These are phyloP conservation scores for Conger conger DNA, from an alignment of 2,113 vertebrate species.

Conservation along the genomic window DNA sequence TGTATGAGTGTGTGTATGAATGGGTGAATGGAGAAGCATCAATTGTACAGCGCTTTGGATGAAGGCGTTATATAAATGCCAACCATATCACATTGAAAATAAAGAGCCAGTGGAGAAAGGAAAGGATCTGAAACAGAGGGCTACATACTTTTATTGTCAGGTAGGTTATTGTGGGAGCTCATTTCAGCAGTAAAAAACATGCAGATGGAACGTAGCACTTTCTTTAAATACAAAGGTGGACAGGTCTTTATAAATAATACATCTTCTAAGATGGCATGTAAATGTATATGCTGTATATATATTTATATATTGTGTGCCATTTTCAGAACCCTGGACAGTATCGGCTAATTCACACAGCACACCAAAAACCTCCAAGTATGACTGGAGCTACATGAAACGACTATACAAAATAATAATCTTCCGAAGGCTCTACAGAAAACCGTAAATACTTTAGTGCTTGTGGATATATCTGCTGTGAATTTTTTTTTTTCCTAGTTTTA, in stretches of 20 bases:
- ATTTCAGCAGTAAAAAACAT: conserved; percentile 83
- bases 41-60: no score
- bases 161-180: conserved; percentile 69
- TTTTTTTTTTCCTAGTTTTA: conserved; percentile 42
- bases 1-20: no score
- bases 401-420: conserved; percentile 57
- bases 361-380: conserved; percentile 47
- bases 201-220: conserved; percentile 80
- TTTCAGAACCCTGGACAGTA: conserved; percentile 63
- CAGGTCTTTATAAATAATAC: conserved; percentile 82
- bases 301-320: conserved; percentile 62
- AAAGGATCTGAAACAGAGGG: conserved; percentile 60
- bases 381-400: conserved; percentile 56
- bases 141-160: conserved; percentile 79
- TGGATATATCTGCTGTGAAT: conserved; percentile 65
- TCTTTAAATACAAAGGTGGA: conserved; percentile 80
- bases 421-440: conserved; percentile 80
- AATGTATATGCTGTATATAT: conserved; percentile 72
- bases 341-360: conserved; percentile 63
- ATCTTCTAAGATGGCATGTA: conserved; percentile 77
- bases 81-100: conserved; percentile 22
- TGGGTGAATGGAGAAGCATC: no score
- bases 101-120: conserved; percentile 45
- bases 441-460: conserved; percentile 67
- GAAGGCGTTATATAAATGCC: no score